Evolutionary conservation across 2,113 vertebrate genomes (phyloP).

Genomic region (Malaclemys terrapin): DNA sequence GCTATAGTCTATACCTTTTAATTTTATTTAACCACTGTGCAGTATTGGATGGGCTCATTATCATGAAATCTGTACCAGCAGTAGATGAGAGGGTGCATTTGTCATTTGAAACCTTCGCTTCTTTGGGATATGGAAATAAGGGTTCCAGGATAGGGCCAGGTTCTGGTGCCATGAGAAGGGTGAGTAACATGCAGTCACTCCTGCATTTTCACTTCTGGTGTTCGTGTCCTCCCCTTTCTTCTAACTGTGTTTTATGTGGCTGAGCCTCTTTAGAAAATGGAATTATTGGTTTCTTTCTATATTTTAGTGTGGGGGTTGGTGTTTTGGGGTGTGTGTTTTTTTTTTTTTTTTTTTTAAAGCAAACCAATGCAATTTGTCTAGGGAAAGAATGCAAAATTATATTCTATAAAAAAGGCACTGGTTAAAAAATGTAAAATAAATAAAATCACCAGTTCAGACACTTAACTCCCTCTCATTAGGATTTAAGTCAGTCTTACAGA

Average conservation of each 20-base stretch:
- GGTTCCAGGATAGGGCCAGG: background rate
- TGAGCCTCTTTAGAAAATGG: background rate
- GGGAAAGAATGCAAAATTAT: background rate
- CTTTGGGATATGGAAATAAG: background rate
- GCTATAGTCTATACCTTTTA: background rate
- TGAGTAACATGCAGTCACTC: background rate
- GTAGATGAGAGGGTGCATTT: background rate
- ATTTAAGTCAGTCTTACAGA: background rate
- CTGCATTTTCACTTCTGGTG: background rate
- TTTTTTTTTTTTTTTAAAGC: background rate
- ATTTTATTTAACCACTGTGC: background rate
- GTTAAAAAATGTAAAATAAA: conserved; percentile 13
- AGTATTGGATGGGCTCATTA: background rate
- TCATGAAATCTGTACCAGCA: background rate
- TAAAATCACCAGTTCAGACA: conserved; percentile 1
- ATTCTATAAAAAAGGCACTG: background rate
- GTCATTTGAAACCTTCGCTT: background rate
- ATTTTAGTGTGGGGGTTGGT: background rate
- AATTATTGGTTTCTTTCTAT: background rate
- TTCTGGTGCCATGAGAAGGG: background rate
- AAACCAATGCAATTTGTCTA: background rate
- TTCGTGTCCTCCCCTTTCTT: background rate
- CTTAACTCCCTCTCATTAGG: background rate
- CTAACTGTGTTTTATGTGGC: background rate
- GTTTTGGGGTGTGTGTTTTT: no score